These are phyloP conservation scores for Rhegmatorhina hoffmannsi DNA, from an alignment of 2,113 vertebrate species.

Conservation along the genomic window DNA sequence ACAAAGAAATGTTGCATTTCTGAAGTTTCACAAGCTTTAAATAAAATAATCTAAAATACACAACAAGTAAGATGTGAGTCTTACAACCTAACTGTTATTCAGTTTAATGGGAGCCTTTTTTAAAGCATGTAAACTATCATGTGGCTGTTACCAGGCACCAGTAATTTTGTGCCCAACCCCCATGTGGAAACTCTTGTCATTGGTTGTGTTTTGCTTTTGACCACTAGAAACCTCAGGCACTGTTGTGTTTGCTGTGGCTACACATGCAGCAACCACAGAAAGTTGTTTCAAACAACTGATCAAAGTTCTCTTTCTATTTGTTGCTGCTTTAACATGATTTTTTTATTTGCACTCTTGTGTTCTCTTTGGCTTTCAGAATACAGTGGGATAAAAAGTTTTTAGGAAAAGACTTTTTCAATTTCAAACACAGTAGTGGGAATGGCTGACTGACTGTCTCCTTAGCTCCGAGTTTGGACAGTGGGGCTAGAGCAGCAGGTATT, in stretches of 20 bases:
- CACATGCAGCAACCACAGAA: constrained; percentile 17
- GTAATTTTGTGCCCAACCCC: neutral
- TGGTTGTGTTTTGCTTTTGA: constrained; percentile 25
- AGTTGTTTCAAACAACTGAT: constrained; percentile 18
- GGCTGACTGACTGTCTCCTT: neutral
- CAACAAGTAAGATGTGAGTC: neutral
- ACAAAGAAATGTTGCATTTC: neutral
- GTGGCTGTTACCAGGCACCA: neutral
- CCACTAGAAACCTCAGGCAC: neutral
- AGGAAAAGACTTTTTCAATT: neutral
- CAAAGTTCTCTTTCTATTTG: constrained; percentile 18
- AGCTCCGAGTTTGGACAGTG: neutral
- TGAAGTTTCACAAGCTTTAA: neutral
- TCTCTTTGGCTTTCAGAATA: neutral
- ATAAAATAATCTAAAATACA: neutral
- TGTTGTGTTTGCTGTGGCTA: constrained; percentile 47
- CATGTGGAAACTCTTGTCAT: neutral
- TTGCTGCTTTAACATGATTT: neutral
- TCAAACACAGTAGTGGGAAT: neutral
- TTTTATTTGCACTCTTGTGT: neutral
- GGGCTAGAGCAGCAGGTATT: neutral
- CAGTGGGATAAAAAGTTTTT: neutral
- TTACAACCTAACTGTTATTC: neutral
- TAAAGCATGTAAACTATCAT: neutral
- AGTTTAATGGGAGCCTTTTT: neutral